Percentiles rank a stretch among this genome's conserved stretches.
Conservation (phyloP, 2,797 vertebrate species). For the Emydoidea blandingii region DNA sequence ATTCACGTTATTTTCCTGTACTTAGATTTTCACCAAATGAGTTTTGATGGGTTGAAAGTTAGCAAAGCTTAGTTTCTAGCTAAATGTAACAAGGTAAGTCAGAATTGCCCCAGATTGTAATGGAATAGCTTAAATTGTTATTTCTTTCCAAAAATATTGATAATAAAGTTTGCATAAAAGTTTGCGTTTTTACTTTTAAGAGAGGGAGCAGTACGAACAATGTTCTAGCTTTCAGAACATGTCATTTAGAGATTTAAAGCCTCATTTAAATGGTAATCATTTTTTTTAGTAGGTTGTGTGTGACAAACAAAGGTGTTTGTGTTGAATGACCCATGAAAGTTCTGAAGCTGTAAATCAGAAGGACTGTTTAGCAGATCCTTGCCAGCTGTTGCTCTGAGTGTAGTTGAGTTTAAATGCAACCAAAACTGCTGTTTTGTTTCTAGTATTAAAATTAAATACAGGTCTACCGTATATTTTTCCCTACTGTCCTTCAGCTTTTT, state of each 20-base stretch:
- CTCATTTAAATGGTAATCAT: conserved; percentile 41
- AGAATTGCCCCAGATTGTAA: background rate
- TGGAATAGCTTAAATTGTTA: background rate
- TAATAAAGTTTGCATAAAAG: background rate
- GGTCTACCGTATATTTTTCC: background rate
- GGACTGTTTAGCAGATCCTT: conserved; percentile 21
- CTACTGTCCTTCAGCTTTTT: background rate
- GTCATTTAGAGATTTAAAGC: conserved; percentile 22
- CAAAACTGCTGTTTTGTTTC: background rate
- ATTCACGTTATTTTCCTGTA: background rate
- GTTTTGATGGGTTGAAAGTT: background rate
- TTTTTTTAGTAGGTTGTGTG: conserved; percentile 46
- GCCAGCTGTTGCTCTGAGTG: background rate
- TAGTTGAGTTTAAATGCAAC: background rate
- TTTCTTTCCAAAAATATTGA: background rate
- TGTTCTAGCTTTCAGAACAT: background rate
- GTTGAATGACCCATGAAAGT: conserved; percentile 22
- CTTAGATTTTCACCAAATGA: background rate
- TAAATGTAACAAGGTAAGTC: background rate
- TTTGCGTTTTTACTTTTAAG: background rate
- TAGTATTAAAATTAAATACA: background rate
- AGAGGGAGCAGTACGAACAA: background rate
- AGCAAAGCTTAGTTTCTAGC: background rate
- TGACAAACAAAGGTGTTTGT: conserved; percentile 41
- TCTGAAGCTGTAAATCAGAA: conserved; percentile 13